Base-by-base conservation (phyloP, 1,140 invertebrate genomes). In the Batillaria attramentaria region DNA sequence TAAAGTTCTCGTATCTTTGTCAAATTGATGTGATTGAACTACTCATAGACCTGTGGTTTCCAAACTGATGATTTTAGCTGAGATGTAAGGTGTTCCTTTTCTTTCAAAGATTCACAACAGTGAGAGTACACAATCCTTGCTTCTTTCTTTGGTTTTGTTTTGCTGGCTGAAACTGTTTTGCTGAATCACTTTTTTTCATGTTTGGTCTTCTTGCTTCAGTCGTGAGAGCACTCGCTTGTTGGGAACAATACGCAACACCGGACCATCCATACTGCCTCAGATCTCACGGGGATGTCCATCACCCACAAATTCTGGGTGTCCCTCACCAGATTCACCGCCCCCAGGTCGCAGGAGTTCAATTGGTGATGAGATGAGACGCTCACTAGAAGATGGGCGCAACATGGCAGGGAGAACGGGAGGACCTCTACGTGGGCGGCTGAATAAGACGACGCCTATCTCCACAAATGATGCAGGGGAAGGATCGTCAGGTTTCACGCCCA, bases 161-260 rank as follows among this genome's bases (percentile, higher is more conserved):
- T n/a, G n/a, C n/a, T n/a, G n/a, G n/a, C n/a, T n/a, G n/a, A n/a
- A n/a, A n/a, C n/a, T n/a, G n/a, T n/a, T n/a, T n/a, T n/a, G n/a
- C n/a, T n/a, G n/a, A n/a, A n/a, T n/a, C n/a, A n/a, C n/a, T n/a
- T n/a, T n/a, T n/a, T n/a, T n/a, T n/a, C n/a, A n/a, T n/a, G n/a
- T n/a, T n/a, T n/a, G n/a, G n/a, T n/a, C 37, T 62, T 76, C 57
- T 24, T 66, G 43, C 41, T 70, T 41, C 69, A 78, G 69, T 77
- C 50, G 86, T 75, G 85, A 87, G 42, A 83, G 77, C 74, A 72
- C 85, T 1, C 77, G 85, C 20, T 80, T 79, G 65, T 78, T 87
- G 10, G 85, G 84, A 39, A 73, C 81, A 35, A 73, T 86, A 13
- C 76, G 86, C n/a, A 77, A 77, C 60, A 83, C 42, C 75, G 10